Conservation (phyloP, 2,888 invertebrate genomes). For the Tetragonisca angustula region DNA sequence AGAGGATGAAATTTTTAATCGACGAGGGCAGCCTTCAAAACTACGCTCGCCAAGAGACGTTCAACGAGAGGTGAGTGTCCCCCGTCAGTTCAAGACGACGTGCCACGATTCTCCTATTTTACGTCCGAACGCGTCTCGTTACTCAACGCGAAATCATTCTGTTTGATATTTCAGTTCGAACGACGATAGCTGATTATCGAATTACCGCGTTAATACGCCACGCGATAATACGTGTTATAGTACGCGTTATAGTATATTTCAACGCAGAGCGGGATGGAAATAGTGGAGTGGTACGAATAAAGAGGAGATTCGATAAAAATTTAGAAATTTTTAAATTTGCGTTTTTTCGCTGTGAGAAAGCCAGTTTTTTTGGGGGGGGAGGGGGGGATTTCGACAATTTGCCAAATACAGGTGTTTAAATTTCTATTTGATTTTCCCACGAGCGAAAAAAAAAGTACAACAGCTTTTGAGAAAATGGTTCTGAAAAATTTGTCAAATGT, state of each 20-base stretch:
- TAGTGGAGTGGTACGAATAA: too few species aligned
- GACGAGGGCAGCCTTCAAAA: constrained; percentile 99
- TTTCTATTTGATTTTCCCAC: too few species aligned
- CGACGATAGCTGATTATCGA: background rate
- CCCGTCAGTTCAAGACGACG: constrained; percentile 7
- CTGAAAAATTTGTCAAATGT: too few species aligned
- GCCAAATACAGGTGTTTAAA: too few species aligned
- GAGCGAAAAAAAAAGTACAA: too few species aligned
- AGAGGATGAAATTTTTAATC: constrained; percentile 98
- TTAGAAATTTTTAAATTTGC: too few species aligned
- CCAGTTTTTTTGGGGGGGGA: too few species aligned
- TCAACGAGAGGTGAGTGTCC: constrained; percentile 96
- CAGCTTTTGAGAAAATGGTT: too few species aligned
- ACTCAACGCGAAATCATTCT: background rate
- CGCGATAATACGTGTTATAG: background rate
- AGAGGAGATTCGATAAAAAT: too few species aligned
- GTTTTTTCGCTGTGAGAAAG: too few species aligned
- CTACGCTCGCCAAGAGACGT: constrained; percentile 97
- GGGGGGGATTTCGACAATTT: too few species aligned
- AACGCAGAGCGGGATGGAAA: too few species aligned
- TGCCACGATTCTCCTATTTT: constrained; percentile 28
- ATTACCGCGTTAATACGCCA: background rate
- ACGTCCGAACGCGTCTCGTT: constrained; percentile 41
- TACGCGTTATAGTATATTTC: background rate
- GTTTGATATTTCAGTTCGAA: background rate